These are phyloP conservation scores for Drosophila kanekoi DNA, from an alignment of 2,888 invertebrate species.

Conservation along the genomic window DNA sequence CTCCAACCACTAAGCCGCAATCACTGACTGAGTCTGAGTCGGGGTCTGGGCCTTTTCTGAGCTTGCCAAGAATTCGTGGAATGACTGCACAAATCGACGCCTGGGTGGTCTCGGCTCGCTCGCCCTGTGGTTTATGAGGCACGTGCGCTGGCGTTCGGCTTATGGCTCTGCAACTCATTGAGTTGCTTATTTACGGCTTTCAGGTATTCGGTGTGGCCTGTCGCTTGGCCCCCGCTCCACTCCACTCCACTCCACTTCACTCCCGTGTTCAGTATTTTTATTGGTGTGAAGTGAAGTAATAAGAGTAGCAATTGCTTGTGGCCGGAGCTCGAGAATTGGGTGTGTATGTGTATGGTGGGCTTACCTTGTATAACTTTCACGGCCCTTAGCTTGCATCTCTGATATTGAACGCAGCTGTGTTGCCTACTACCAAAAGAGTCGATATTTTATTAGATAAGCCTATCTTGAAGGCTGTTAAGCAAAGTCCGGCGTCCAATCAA, in stretches of 20 bases:
- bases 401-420: no score
- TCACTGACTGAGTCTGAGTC: conserved; percentile 30
- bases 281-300: conserved; percentile 72
- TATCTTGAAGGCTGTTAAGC: background rate
- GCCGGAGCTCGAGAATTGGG: conserved; percentile 10
- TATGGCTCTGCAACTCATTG: conserved; percentile 74
- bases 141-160: conserved; percentile 78
- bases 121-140: conserved; percentile 72
- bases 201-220: conserved; percentile 69
- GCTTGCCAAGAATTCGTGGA: conserved; percentile 74
- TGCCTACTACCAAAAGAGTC: background rate
- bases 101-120: conserved; percentile 63
- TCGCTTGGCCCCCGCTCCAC: conserved; percentile 1
- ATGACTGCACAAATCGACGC: conserved; percentile 77
- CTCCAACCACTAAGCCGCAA: conserved; percentile 49
- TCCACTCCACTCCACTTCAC: conserved; percentile 4
- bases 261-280: conserved; percentile 37
- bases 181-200: conserved; percentile 77
- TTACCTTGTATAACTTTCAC: conserved; percentile 2
- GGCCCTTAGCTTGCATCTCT: background rate
- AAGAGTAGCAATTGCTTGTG: conserved; percentile 67
- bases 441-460: background rate
- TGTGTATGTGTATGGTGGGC: background rate
- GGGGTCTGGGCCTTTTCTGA: conserved; percentile 23
- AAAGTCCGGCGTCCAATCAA: no score